These are phyloP conservation scores for Tachysurus vachellii DNA, from an alignment of 2,113 vertebrate genomes.

Conservation along the genomic window DNA sequence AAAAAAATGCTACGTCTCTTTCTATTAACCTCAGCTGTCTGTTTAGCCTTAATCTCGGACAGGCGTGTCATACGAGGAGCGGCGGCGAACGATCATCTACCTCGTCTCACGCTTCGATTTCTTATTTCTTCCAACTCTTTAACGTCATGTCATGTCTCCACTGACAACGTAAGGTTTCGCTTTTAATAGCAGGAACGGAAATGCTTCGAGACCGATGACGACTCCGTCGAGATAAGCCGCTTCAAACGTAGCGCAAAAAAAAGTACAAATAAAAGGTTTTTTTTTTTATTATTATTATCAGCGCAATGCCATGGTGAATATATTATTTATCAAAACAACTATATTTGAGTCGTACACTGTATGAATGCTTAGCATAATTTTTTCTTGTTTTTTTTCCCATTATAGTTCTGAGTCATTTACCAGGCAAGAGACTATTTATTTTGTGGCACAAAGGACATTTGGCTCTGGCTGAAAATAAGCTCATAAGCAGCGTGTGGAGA, in stretches of 20 bases:
- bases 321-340: slow-evolving; percentile 28
- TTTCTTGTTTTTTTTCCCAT: slow-evolving; percentile 2
- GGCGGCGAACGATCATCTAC: slow-evolving; percentile 44
- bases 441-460: slow-evolving; percentile 45
- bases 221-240: slow-evolving; percentile 24
- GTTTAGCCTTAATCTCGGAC: slow-evolving; percentile 63
- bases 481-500: slow-evolving; percentile 27
- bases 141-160: slow-evolving; percentile 15
- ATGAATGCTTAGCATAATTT: neutral
- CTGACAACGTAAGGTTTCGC: slow-evolving; percentile 28
- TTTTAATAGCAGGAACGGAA: slow-evolving; percentile 34
- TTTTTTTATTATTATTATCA: neutral
- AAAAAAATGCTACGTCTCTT: slow-evolving; percentile 38
- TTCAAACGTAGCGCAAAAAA: neutral
- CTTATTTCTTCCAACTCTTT: slow-evolving; percentile 18
- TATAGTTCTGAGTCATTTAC: slow-evolving; percentile 52
- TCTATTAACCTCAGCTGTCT: slow-evolving; percentile 60
- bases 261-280: neutral
- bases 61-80: slow-evolving; percentile 56
- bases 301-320: neutral
- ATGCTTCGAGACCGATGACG: neutral
- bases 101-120: slow-evolving; percentile 46
- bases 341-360: slow-evolving; percentile 42
- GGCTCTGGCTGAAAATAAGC: slow-evolving; percentile 44
- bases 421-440: slow-evolving; percentile 50